Conservation (phyloP, 2,113 vertebrate species). For the Notiomystis cincta region DNA sequence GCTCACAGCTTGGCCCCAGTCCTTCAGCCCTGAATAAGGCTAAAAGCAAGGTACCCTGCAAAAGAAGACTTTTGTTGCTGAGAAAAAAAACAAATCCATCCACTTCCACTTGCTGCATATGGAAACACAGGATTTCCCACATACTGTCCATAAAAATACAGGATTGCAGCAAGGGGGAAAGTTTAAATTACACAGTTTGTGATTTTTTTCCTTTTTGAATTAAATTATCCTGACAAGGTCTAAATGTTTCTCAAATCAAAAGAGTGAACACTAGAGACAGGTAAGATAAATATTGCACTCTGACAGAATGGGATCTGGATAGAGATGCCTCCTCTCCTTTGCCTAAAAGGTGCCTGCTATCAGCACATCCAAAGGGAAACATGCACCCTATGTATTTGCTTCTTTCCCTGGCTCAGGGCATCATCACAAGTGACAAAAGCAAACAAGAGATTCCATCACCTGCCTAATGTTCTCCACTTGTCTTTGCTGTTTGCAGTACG, state of each 20-base stretch:
- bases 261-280: background rate
- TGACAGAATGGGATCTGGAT: background rate
- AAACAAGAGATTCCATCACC: background rate
- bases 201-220: background rate
- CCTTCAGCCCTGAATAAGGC: background rate
- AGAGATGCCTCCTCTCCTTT: background rate
- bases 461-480: background rate
- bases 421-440: background rate
- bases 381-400: background rate
- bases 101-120: background rate
- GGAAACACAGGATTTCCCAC: background rate
- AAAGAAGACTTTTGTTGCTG: background rate
- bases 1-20: background rate
- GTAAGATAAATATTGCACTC: background rate
- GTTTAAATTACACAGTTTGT: background rate
- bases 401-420: background rate
- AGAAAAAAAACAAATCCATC: background rate
- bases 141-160: background rate
- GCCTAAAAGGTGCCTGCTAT: background rate
- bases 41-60: background rate
- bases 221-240: background rate
- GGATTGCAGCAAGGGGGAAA: background rate
- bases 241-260: background rate
- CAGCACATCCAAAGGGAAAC: background rate
- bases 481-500: background rate